Percentiles rank a stretch among this genome's conserved stretches.
phyloP scores from a whole-genome alignment of 2,113 vertebrate genomes.

The Cygnus buccinator region DNA sequence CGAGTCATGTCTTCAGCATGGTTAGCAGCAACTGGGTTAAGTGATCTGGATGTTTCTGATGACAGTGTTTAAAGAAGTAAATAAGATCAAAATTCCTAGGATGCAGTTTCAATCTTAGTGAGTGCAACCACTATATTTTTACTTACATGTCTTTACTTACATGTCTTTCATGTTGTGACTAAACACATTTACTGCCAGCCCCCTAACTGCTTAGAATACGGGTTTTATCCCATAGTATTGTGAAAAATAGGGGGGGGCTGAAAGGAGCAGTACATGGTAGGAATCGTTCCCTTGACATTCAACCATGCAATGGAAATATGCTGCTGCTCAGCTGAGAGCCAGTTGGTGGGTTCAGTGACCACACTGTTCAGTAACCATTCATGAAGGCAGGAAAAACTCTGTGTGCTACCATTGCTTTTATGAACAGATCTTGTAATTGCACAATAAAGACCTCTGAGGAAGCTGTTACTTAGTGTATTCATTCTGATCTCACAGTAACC shows the following conservation, averaged over 20 bases:
- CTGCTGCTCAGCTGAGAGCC: background rate
- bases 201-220: background rate
- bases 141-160: background rate
- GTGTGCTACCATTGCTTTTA: fast-evolving
- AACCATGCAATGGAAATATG: fast-evolving
- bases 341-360: background rate
- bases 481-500: background rate
- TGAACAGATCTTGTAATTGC: background rate
- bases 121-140: background rate
- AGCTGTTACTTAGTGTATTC: background rate
- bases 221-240: background rate
- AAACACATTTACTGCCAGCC: background rate
- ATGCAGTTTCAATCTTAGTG: background rate
- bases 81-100: background rate
- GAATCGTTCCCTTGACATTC: fast-evolving
- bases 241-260: fast-evolving
- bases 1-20: background rate
- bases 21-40: background rate
- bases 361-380: fast-evolving
- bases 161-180: background rate
- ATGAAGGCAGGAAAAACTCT: background rate
- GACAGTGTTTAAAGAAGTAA: background rate
- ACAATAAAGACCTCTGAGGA: background rate
- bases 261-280: fast-evolving
- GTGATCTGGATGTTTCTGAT: background rate